phyloP scores from a whole-genome alignment of 1,140 invertebrate species.

The Pinna nobilis region DNA sequence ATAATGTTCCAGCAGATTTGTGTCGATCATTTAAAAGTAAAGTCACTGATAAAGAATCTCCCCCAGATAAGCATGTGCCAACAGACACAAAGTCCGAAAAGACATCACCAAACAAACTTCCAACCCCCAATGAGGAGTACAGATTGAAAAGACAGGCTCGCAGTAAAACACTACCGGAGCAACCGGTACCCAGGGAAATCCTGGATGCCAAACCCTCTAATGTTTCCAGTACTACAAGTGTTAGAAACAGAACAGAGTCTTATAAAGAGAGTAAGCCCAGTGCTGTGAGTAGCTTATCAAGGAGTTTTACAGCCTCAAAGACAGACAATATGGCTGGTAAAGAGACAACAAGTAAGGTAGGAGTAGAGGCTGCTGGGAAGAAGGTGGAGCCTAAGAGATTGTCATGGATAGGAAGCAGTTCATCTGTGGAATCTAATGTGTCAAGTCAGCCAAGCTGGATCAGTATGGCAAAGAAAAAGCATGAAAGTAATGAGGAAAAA shows the following conservation, averaged over 20 bases:
- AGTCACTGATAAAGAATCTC: conserved; percentile 8
- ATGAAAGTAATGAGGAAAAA: conserved; percentile 8
- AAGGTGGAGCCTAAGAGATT: conserved; percentile 40
- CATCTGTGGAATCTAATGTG: neutral
- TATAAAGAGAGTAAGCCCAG: conserved; percentile 17
- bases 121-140: conserved; percentile 65
- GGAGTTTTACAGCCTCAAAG: conserved; percentile 1
- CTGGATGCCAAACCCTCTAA: conserved; percentile 33
- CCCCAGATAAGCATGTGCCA: conserved; percentile 7
- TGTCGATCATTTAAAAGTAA: no score
- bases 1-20: conserved; percentile 28
- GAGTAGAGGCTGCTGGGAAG: conserved; percentile 7
- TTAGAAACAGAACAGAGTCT: conserved; percentile 14
- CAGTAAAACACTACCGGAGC: conserved; percentile 64
- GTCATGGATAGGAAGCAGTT: conserved; percentile 27
- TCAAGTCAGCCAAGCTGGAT: conserved; percentile 42
- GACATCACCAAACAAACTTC: conserved; percentile 39
- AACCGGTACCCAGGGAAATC: conserved; percentile 48
- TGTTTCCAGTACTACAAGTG: conserved; percentile 7
- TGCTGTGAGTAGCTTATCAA: conserved; percentile 2
- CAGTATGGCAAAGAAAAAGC: conserved; percentile 34
- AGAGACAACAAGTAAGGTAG: conserved; percentile 1
- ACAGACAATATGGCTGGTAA: conserved; percentile 10
- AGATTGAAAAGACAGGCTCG: conserved; percentile 56
- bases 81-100: conserved; percentile 12